Evolutionary conservation across 2,888 invertebrate genomes (phyloP).

Genomic region (Taphrorychus bicolor): DNA sequence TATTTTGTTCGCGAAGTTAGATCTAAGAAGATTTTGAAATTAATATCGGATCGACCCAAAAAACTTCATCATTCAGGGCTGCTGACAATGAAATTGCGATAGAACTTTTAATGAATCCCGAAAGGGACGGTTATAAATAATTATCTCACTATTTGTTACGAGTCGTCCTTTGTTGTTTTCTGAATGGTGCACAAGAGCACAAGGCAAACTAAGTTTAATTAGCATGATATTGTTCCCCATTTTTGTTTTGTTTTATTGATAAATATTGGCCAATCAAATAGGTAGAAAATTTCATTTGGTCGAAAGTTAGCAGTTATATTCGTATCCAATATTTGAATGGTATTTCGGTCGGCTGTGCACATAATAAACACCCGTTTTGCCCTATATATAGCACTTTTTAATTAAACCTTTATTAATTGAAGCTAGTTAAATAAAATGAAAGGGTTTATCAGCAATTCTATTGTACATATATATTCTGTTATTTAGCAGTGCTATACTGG

Average conservation of each 20-base stretch:
- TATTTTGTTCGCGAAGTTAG: slow-evolving; percentile 48
- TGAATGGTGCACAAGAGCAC: background rate
- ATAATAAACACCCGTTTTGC: background rate
- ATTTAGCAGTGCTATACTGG: too few relatives aligned
- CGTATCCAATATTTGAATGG: slow-evolving; percentile 1
- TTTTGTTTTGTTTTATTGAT: too few relatives aligned
- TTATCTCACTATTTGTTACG: background rate
- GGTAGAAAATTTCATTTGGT: background rate
- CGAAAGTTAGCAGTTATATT: background rate
- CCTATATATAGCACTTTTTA: slow-evolving; percentile 1
- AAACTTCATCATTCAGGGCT: slow-evolving; percentile 9
- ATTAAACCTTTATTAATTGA: slow-evolving; percentile 14
- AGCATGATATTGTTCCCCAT: too few relatives aligned
- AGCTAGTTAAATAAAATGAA: slow-evolving; percentile 8
- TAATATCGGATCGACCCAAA: slow-evolving; percentile 42
- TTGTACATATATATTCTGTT: too few relatives aligned
- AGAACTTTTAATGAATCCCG: slow-evolving; percentile 5
- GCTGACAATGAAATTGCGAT: slow-evolving; percentile 4
- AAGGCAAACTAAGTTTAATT: background rate
- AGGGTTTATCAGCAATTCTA: background rate
- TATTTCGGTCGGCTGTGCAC: background rate
- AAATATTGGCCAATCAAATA: background rate
- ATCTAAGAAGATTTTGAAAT: slow-evolving; percentile 50
- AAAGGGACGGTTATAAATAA: background rate
- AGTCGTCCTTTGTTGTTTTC: background rate